Conservation (phyloP, 2,797 vertebrate species). For the Garrulus glandarius region DNA sequence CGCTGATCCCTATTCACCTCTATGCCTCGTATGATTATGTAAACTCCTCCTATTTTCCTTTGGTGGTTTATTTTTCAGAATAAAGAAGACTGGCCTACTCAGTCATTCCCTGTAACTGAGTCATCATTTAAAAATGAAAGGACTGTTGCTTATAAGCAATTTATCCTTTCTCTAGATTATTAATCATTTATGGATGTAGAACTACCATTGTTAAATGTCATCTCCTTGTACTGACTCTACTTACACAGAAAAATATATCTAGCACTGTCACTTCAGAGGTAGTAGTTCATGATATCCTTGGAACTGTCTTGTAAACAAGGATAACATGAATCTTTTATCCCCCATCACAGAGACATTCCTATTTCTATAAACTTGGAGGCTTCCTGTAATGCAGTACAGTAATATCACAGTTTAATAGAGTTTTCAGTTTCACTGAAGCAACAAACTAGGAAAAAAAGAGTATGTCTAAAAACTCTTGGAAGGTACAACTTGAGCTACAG, state of each 20-base stretch:
- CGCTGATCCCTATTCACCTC: background rate
- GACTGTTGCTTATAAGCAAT: background rate
- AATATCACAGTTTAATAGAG: slow-evolving; percentile 1
- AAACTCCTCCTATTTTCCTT: background rate
- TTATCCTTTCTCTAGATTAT: background rate
- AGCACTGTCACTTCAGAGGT: background rate
- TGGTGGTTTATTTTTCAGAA: background rate
- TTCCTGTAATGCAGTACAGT: slow-evolving; percentile 7
- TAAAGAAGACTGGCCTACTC: background rate
- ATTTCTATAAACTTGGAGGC: background rate
- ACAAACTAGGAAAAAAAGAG: background rate
- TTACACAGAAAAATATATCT: background rate
- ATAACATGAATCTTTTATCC: background rate
- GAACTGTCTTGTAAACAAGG: background rate
- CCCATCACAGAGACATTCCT: background rate
- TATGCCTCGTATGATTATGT: background rate
- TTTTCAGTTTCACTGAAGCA: slow-evolving; percentile 21
- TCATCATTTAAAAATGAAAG: background rate
- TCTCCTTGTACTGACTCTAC: background rate
- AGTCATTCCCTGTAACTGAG: background rate
- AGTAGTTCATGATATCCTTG: background rate
- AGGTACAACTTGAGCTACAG: background rate
- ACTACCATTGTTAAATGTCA: background rate
- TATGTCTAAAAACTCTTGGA: background rate
- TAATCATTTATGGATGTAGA: background rate